Percentiles rank a stretch among this genome's conserved stretches.
phyloP scores from a whole-genome alignment of 2,888 invertebrate species.

The Phragmatobia fuliginosa region DNA sequence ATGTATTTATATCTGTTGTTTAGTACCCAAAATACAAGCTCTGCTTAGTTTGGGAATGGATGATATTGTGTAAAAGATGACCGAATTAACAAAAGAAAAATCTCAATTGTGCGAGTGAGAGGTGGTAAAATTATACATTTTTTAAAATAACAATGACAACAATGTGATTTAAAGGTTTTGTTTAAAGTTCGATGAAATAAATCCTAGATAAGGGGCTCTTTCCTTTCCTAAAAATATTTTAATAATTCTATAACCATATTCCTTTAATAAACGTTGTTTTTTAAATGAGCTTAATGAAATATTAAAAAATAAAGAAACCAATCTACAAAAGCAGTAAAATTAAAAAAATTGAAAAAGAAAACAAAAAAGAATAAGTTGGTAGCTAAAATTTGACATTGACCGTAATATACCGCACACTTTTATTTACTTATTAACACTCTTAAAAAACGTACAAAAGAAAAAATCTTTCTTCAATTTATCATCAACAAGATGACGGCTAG shows the following conservation, averaged over 20 bases:
- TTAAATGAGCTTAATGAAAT: background rate
- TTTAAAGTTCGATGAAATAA: no score
- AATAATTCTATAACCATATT: background rate
- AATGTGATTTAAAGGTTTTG: no score
- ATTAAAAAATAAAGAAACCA: background rate
- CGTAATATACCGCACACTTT: background rate
- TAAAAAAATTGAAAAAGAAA: background rate
- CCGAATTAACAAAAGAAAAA: no score
- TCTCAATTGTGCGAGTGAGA: no score
- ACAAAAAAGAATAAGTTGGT: background rate
- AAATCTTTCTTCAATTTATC: background rate
- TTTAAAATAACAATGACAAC: no score
- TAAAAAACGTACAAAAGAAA: background rate
- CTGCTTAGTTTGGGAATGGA: no score
- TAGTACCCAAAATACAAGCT: no score
- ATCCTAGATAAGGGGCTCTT: no score
- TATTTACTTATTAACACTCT: background rate
- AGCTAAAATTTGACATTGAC: background rate
- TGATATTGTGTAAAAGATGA: no score
- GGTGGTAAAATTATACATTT: no score
- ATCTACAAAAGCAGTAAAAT: background rate
- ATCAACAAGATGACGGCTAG: constrained; percentile 10
- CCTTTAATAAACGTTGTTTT: background rate
- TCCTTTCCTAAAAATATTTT: no score
- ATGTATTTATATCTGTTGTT: no score